phyloP scores from a whole-genome alignment of 1,140 invertebrate species.

The Callitettix versicolor region DNA sequence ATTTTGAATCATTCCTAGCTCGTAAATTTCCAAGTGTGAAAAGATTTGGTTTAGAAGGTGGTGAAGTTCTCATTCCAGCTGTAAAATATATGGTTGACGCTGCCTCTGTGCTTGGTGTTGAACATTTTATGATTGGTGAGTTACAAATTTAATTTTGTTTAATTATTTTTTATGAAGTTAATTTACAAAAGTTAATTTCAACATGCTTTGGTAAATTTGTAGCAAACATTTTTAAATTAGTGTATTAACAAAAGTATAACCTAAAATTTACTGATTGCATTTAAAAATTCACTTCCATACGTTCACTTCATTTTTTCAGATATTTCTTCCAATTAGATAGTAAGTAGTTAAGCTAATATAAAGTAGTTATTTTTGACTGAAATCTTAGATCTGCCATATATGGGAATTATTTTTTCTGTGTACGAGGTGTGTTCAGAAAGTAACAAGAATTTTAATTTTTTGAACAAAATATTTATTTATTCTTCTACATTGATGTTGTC shows the following conservation, averaged over 20 bases:
- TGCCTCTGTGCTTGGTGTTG: not conserved
- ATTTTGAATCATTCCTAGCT: conserved; percentile 92
- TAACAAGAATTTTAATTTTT: no score
- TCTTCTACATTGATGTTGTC: no score
- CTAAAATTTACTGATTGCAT: not conserved
- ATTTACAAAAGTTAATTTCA: no score
- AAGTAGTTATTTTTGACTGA: no score
- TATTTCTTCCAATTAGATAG: no score
- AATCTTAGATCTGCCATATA: no score
- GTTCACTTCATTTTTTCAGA: not conserved
- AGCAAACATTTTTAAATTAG: not conserved
- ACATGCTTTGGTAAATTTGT: no score
- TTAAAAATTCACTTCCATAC: not conserved
- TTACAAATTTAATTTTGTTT: not conserved
- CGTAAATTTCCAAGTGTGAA: conserved; percentile 99
- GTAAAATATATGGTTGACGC: conserved; percentile 38
- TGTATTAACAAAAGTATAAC: not conserved
- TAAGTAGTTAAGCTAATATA: no score
- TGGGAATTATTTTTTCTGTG: no score
- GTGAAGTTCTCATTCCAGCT: conserved; percentile 96
- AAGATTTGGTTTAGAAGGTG: conserved; percentile 96
- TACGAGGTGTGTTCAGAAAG: no score
- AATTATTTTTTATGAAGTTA: not conserved
- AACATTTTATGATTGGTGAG: not conserved
- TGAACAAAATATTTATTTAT: no score